Evolutionary conservation across 1,140 invertebrate species (phyloP).

Genomic region (Leptonema lineaticorne): DNA sequence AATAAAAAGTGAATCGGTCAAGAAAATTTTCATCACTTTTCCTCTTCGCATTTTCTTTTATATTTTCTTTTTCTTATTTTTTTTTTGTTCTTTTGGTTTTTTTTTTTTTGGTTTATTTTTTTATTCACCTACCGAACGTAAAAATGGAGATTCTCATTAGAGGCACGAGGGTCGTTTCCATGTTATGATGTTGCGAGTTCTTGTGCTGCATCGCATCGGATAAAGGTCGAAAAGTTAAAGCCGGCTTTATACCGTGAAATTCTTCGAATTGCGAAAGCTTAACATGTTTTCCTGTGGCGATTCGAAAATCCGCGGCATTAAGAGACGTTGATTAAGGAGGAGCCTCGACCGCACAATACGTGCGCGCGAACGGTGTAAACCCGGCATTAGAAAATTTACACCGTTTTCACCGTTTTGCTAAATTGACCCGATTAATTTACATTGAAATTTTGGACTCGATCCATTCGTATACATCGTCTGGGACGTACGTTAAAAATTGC

Average conservation of each 20-base stretch:
- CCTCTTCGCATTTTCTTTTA: too few species aligned
- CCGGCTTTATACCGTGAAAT: constrained; percentile 18
- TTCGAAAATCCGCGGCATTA: constrained; percentile 18
- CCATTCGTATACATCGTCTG: too few species aligned
- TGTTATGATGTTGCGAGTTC: neutral
- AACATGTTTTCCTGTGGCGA: constrained; percentile 11
- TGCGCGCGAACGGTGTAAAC: neutral
- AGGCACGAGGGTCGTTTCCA: constrained; percentile 1
- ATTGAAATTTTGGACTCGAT: too few species aligned
- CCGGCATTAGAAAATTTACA: neutral
- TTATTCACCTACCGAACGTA: neutral
- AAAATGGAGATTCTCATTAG: constrained; percentile 5
- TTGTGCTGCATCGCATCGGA: neutral
- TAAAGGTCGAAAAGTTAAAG: constrained; percentile 8
- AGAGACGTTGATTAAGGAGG: constrained; percentile 25
- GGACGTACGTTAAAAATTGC: too few species aligned
- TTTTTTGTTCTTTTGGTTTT: neutral
- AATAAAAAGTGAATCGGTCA: too few species aligned
- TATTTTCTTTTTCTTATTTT: too few species aligned
- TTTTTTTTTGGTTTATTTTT: neutral
- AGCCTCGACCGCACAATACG: constrained; percentile 14
- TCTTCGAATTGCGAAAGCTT: constrained; percentile 20
- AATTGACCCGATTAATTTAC: too few species aligned
- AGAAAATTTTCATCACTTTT: too few species aligned
- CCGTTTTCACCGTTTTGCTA: too few species aligned